These are phyloP conservation scores for Sinodicranocentrus sp. DNA, from an alignment of 2,888 invertebrate genomes.

Conservation along the genomic window DNA sequence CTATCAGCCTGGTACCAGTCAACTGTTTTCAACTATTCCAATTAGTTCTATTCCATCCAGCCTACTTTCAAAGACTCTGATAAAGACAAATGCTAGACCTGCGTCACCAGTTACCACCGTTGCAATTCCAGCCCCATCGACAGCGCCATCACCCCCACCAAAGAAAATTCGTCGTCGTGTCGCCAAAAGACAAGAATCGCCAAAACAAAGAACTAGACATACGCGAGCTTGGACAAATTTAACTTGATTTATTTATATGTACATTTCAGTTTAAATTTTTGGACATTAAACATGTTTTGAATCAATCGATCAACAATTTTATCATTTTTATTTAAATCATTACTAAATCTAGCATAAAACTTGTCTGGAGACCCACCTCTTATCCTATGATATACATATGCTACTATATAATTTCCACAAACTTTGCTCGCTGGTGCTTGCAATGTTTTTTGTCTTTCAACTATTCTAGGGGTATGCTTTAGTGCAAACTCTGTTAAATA, in stretches of 20 bases:
- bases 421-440: not conserved
- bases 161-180: not conserved
- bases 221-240: no score
- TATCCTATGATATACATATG: conserved; percentile 29
- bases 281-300: conserved; percentile 22
- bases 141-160: not conserved
- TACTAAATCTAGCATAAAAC: conserved; percentile 27
- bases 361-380: not conserved
- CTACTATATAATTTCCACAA: conserved; percentile 43
- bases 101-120: not conserved
- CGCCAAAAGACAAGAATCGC: not conserved
- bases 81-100: not conserved
- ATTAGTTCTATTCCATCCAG: not conserved
- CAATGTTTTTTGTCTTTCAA: conserved; percentile 2
- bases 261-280: conserved; percentile 16
- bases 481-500: conserved; percentile 18
- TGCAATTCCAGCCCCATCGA: not conserved
- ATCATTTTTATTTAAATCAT: conserved; percentile 33
- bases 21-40: conserved; percentile 13
- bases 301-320: conserved; percentile 18
- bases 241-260: conserved; percentile 28
- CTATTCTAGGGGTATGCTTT: not conserved
- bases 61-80: conserved; percentile 2
- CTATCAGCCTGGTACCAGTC: conserved; percentile 4
- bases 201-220: not conserved